A percentile compares a stretch with the other conserved stretches of the same genome.
Evolutionary conservation across 2,797 vertebrate species (phyloP).

Genomic region (Ispidina lecontei): DNA sequence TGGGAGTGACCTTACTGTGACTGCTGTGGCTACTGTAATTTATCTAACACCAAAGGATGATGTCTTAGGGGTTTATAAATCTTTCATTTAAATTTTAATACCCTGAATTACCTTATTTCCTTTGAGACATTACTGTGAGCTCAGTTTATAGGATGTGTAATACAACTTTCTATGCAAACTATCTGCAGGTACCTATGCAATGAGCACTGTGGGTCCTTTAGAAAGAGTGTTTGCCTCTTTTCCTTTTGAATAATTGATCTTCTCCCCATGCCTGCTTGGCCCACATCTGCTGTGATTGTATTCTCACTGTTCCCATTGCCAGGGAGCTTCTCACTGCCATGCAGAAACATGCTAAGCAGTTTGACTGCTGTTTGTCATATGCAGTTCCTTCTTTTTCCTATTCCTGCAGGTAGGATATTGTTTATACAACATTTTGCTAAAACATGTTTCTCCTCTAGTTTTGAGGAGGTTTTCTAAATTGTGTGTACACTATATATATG

Average conservation of each 20-base stretch:
- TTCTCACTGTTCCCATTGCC: neutral
- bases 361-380: neutral
- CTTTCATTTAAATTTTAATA: neutral
- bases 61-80: neutral
- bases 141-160: neutral
- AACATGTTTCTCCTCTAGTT: neutral
- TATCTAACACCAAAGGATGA: neutral
- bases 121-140: neutral
- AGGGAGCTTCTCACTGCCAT: neutral
- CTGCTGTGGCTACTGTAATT: neutral
- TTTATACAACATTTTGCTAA: neutral
- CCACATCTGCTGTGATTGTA: neutral
- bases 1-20: neutral
- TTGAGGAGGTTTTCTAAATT: neutral
- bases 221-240: neutral
- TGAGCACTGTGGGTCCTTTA: neutral
- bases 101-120: neutral
- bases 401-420: neutral
- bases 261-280: neutral
- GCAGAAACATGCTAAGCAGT: neutral
- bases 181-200: neutral
- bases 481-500: neutral
- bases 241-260: neutral
- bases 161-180: neutral
- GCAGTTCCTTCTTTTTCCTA: neutral